phyloP scores from a whole-genome alignment of 1,140 invertebrate genomes.

The Drosophila bipectinata region DNA sequence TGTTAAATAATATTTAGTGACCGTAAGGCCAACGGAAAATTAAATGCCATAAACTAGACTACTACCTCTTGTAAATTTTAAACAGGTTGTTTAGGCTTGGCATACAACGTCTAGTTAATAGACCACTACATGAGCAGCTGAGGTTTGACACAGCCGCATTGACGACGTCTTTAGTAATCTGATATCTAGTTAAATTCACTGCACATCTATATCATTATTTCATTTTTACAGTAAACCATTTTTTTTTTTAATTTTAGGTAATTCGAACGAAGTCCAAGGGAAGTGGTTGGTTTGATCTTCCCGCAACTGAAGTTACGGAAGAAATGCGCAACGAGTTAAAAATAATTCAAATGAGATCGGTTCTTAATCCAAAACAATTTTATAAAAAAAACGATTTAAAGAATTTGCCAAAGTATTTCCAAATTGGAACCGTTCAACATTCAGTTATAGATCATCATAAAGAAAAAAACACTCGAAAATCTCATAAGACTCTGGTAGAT shows the following conservation, averaged over 20 bases:
- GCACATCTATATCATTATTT: not conserved
- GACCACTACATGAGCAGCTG: constrained; percentile 28
- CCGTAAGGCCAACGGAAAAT: constrained; percentile 83
- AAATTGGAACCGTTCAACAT: constrained; percentile 91
- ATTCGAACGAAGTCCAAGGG: constrained; percentile 92
- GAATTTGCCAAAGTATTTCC: constrained; percentile 95
- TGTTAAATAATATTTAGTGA: constrained; percentile 43
- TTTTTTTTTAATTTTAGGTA: constrained; percentile 76
- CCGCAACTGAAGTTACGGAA: constrained; percentile 93
- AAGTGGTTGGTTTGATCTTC: constrained; percentile 93
- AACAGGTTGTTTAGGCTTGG: constrained; percentile 54
- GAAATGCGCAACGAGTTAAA: constrained; percentile 94
- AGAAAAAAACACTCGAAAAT: constrained; percentile 92
- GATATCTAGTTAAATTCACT: constrained; percentile 18
- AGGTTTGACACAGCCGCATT: constrained; percentile 46
- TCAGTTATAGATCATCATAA: constrained; percentile 90
- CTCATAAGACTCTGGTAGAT: constrained; percentile 96
- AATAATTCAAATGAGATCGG: constrained; percentile 96
- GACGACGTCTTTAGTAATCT: constrained; percentile 84
- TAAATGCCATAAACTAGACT: constrained; percentile 53
- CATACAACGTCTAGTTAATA: constrained; percentile 53
- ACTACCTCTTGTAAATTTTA: constrained; percentile 32
- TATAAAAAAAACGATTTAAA: constrained; percentile 96
- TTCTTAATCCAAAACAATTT: constrained; percentile 95
- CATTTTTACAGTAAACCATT: not conserved